Evolutionary conservation across 2,888 invertebrate genomes (phyloP), one percentile per base, ranked within the genome.

Genomic region (Cylloceria caligata): DNA sequence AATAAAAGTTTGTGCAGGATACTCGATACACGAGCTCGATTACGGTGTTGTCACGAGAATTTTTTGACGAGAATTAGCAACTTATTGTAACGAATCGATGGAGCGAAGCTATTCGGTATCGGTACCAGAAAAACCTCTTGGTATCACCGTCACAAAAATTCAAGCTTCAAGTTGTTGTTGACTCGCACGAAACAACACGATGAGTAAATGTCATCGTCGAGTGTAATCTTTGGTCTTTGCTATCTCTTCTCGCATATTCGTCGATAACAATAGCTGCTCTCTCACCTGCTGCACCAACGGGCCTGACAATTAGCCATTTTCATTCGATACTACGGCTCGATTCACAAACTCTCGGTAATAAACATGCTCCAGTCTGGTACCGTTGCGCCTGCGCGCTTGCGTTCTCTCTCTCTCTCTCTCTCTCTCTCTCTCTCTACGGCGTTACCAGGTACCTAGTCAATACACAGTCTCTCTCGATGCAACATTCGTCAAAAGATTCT

Each of bases 301-400:
- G 87, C 88, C 89, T 89, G 89, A 89, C 89, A 90, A 91, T 91
- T 92, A 89, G 91, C 91, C 92, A 91, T 92, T 91, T 91, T 90
- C 89, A 87, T 87, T 90, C 87, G 85, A 83, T 81, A 86, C 86
- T 86, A 82, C 83, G 77, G 81, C 78, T 81, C 80, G 76, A 79
- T 81, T 85, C 83, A 85, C 86, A 81, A 84, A 87, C 88, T 86
- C 85, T 87, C 86, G 84, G 87, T 88, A 88, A 88, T 88, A 88
- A 87, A 88, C 86, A 89, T 83, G 82, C 86, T 83, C 80, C 62
- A 85, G 86, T 79, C 79, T 84, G 81, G 72, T 57, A 67, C 36
- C 52, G 69, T 5, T 47, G 64, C 64, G 73, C 47, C n/a, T 64
- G 78, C 65, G 68, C 52, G 21, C 52, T 3, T 49, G 49, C 19